Evolutionary conservation across 2,113 vertebrate species (phyloP), one percentile per base, ranked within the genome.

Genomic region (Eublepharis macularius): DNA sequence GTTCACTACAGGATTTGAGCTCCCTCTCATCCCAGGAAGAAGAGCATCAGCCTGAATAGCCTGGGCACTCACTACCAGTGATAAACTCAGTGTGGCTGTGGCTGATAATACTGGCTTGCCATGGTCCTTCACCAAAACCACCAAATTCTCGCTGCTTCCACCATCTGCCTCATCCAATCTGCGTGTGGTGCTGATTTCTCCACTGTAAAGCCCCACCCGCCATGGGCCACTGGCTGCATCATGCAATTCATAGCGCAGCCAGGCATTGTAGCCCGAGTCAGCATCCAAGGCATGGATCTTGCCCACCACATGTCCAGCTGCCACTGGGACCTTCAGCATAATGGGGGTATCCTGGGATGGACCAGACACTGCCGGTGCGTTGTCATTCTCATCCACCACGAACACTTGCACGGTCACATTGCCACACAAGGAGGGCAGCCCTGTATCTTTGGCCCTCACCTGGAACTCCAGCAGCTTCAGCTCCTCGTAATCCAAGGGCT

Each of bases 221-320:
- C 99, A 99, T 83, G 99, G 96, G 88, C 97, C 97, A 1, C 97
- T 89, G 72, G 98, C 98, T 63, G 96, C 95, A 43, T 95, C 94
- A 91, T 97, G 97, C 85, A 99, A 87, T 77, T 93, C 54, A 86
- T 97, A 99, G 81, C 98, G 96, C 76, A 99, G 95, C 98, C 98
- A 98, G 54, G 98, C 98, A 60, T 99, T 99, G 90, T 98, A 97
- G 51, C 98, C 98, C 13, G 98, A 98, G 89, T 99, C 98, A 4
- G 97, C 96, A 88, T 99, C 98, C 94, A 98, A 97, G 66, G 98
- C 98, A 88, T 95, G 95, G 82, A 98, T 96, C 95, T 98, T 98
- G 88, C 97, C 98, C 89, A 99, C 97, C 90, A 99, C 94, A 83
- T 97, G 96, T 80, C 98, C 98, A 72, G 97, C 97, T 39, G 19